These are phyloP conservation scores for Oryzias sinensis DNA, from an alignment of 2,797 vertebrate species.

Conservation along the genomic window DNA sequence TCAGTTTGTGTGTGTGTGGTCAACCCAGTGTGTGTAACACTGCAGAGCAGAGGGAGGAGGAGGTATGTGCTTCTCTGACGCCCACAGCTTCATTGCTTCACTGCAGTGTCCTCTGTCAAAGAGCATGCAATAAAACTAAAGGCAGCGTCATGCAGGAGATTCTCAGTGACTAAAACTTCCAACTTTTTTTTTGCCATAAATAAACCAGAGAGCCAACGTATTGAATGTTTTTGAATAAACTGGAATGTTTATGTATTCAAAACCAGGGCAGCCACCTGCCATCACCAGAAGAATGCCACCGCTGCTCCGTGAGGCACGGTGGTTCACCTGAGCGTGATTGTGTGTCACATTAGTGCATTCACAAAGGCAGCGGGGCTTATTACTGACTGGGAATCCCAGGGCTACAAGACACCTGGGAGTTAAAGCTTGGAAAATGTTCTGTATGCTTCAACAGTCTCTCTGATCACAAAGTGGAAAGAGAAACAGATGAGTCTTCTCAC, in stretches of 20 bases:
- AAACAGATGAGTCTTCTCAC: conserved; percentile 49
- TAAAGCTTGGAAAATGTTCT: conserved; percentile 56
- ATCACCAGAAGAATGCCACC: conserved; percentile 42
- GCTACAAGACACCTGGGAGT: conserved; percentile 65
- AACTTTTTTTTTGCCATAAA: not conserved
- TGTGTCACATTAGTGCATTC: conserved; percentile 72
- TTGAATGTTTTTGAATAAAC: conserved; percentile 7
- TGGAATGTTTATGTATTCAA: conserved; percentile 15
- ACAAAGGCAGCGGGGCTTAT: conserved; percentile 50
- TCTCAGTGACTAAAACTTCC: not conserved
- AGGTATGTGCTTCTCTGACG: conserved; percentile 45
- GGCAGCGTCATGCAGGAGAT: not conserved
- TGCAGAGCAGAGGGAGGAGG: conserved; percentile 55
- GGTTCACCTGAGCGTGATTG: conserved; percentile 72
- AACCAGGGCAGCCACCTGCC: conserved; percentile 42
- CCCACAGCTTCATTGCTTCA: conserved; percentile 34
- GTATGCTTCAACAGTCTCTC: conserved; percentile 57
- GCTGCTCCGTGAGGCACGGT: conserved; percentile 54
- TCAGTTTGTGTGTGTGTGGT: conserved; percentile 23
- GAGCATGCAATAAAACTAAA: conserved; percentile 30
- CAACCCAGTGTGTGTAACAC: conserved; percentile 38
- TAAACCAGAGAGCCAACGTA: not conserved
- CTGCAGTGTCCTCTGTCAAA: conserved; percentile 46
- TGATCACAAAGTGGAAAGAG: conserved; percentile 63
- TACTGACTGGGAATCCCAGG: conserved; percentile 56